phyloP scores from a whole-genome alignment of 2,888 invertebrate species.

The Phengaris arion region DNA sequence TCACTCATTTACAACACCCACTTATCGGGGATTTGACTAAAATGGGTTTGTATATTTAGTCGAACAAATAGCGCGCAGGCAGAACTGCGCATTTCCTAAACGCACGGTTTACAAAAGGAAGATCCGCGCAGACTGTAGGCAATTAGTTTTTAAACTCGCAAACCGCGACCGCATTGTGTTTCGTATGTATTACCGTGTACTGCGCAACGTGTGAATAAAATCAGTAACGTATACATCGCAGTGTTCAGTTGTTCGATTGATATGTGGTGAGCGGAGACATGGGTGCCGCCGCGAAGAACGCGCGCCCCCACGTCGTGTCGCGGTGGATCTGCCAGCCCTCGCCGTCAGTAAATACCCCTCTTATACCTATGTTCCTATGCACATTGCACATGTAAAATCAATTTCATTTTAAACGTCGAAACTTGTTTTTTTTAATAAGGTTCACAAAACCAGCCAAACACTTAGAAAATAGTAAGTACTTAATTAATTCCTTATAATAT shows the following conservation, averaged over 20 bases:
- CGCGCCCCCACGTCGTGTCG: conserved; percentile 73
- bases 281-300: conserved; percentile 74
- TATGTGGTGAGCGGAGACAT: conserved; percentile 66
- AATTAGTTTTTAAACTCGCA: conserved; percentile 59
- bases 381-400: neutral
- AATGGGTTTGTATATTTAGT: conserved; percentile 35
- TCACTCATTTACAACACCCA: conserved; percentile 22
- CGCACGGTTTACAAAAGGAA: conserved; percentile 37
- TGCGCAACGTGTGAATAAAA: conserved; percentile 72
- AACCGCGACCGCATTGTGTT: conserved; percentile 61
- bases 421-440: neutral
- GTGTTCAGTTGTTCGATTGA: conserved; percentile 62
- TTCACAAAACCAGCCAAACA: too few relatives aligned
- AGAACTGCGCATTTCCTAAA: conserved; percentile 44
- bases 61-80: conserved; percentile 33
- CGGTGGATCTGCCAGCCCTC: conserved; percentile 73
- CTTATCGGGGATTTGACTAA: conserved; percentile 26
- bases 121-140: conserved; percentile 47
- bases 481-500: too few relatives aligned
- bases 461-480: too few relatives aligned
- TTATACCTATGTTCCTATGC: neutral
- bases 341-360: conserved; percentile 51
- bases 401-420: neutral
- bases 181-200: conserved; percentile 60
- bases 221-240: conserved; percentile 57